Evolutionary conservation across 2,113 vertebrate species (phyloP).

Genomic region (Nesogale talazaci): DNA sequence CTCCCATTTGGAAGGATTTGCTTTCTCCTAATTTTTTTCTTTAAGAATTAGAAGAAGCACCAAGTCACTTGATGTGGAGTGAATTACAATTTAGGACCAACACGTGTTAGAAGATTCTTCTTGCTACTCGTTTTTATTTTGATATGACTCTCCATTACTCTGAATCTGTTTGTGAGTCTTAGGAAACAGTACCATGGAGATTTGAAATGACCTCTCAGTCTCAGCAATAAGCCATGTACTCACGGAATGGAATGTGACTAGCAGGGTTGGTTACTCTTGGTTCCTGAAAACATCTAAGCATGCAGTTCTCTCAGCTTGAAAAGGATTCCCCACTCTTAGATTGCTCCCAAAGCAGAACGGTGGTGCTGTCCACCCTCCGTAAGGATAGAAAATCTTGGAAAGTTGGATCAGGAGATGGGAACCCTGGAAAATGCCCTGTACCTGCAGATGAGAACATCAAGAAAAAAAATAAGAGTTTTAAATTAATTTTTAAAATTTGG

Average conservation of each 20-base stretch:
- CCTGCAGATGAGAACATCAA: background rate
- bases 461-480: background rate
- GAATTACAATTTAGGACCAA: background rate
- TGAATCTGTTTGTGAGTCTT: background rate
- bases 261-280: background rate
- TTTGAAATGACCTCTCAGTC: background rate
- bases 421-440: background rate
- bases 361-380: rapidly evolving
- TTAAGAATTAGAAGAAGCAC: background rate
- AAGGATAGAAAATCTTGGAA: rapidly evolving
- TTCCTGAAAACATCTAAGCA: background rate
- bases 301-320: background rate
- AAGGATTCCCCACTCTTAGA: background rate
- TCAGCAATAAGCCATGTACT: background rate
- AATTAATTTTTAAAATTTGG: background rate
- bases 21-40: background rate
- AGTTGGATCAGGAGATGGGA: rapidly evolving
- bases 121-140: background rate
- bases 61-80: background rate
- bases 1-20: background rate
- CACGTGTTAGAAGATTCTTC: background rate
- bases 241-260: background rate
- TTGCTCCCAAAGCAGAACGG: background rate
- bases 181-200: background rate
- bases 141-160: background rate